These are phyloP conservation scores for Amphiduros pacificus DNA, from an alignment of 2,888 invertebrate species.

Conservation along the genomic window DNA sequence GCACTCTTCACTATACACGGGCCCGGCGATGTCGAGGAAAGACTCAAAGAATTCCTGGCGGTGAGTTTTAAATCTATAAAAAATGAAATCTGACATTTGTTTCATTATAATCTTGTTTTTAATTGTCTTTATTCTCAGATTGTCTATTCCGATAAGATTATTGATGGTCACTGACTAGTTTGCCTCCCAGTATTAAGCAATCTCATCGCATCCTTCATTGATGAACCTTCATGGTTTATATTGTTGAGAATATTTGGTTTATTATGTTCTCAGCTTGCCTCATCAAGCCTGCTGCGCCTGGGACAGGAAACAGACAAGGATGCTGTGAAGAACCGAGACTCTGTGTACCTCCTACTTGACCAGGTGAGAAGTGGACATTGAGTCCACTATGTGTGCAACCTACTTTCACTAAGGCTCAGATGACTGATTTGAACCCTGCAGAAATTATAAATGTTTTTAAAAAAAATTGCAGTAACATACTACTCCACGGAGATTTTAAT, in stretches of 20 bases:
- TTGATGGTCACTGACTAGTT: too few relatives aligned
- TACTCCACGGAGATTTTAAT: too few relatives aligned
- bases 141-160: too few relatives aligned
- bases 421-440: too few relatives aligned
- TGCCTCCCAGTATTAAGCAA: too few relatives aligned
- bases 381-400: too few relatives aligned
- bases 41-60: constrained; percentile 91
- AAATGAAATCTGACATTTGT: not conserved
- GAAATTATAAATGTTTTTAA: too few relatives aligned
- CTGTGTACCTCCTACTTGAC: constrained; percentile 93
- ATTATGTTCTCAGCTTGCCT: constrained; percentile 71
- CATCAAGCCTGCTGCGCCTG: constrained; percentile 88
- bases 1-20: constrained; percentile 95
- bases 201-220: too few relatives aligned
- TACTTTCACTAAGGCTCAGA: too few relatives aligned
- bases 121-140: too few relatives aligned
- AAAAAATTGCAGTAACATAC: too few relatives aligned
- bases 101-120: too few relatives aligned
- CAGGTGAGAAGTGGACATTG: constrained; percentile 63
- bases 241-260: not conserved
- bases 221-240: not conserved
- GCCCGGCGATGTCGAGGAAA: constrained; percentile 92
- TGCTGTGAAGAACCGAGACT: constrained; percentile 87
- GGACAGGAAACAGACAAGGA: constrained; percentile 97
- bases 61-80: constrained; percentile 61